Evolutionary conservation across 2,113 vertebrate species (phyloP).

Genomic region (Raphicerus campestris): DNA sequence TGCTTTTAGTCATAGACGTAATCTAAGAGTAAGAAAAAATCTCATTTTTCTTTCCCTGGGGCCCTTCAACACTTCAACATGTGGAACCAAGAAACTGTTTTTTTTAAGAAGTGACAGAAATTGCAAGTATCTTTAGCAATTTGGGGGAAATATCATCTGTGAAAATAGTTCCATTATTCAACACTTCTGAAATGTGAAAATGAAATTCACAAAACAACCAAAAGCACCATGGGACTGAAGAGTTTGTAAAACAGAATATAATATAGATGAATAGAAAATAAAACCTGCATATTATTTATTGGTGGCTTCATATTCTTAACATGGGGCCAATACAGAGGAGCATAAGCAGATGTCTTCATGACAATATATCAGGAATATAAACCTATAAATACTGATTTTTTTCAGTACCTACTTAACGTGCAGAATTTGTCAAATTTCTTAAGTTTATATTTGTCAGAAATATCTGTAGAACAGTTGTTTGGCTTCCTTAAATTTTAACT

Average conservation of each 20-base stretch:
- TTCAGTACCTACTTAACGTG: not conserved
- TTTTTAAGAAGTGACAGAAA: slow-evolving; percentile 70
- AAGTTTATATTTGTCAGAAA: not conserved
- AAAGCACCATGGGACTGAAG: not conserved
- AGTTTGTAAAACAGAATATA: not conserved
- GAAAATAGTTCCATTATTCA: slow-evolving; percentile 69
- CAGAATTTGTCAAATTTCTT: not conserved
- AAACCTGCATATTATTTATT: not conserved
- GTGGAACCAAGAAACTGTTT: slow-evolving; percentile 4
- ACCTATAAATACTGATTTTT: not conserved
- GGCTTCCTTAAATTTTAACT: slow-evolving; percentile 28
- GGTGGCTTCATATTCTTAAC: not conserved
- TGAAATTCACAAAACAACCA: slow-evolving; percentile 62
- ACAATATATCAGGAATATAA: not conserved
- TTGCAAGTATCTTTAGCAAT: slow-evolving; percentile 41
- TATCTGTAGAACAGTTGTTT: not conserved
- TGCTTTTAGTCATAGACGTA: not conserved
- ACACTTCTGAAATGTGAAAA: slow-evolving; percentile 65
- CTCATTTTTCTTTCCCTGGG: not conserved
- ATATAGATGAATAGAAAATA: not conserved
- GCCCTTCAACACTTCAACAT: slow-evolving; percentile 25
- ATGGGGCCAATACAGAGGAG: not conserved
- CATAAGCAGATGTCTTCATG: not conserved
- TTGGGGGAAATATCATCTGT: slow-evolving; percentile 36
- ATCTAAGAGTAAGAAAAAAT: not conserved